Percentiles rank a stretch among this genome's conserved stretches.
Conservation (phyloP, 2,888 invertebrate species). For the Glaucopsyche alexis region DNA sequence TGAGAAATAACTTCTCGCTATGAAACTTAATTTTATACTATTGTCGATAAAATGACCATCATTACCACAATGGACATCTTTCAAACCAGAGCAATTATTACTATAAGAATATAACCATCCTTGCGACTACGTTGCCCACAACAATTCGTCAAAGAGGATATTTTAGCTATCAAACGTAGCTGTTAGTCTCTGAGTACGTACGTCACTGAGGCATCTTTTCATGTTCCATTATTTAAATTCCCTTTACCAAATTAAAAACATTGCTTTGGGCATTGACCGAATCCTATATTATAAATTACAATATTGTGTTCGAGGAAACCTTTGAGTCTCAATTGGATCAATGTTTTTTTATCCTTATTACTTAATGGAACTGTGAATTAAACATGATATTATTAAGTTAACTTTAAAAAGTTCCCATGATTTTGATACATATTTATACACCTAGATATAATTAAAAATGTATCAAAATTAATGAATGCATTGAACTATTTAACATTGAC, state of each 20-base stretch:
- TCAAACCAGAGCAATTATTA: no score
- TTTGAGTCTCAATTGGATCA: background rate
- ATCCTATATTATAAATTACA: background rate
- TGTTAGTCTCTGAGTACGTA: background rate
- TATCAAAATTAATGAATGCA: background rate
- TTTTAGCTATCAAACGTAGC: no score
- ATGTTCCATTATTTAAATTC: conserved; percentile 14
- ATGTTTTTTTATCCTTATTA: background rate
- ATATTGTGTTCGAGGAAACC: background rate
- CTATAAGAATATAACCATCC: no score
- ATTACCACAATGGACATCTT: no score
- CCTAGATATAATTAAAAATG: background rate
- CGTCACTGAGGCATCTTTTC: background rate
- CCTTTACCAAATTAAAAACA: conserved; percentile 24
- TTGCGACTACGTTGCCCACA: no score
- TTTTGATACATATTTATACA: no score
- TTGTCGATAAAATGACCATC: no score
- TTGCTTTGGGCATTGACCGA: conserved; percentile 2
- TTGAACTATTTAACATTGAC: no score
- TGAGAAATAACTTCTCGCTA: no score
- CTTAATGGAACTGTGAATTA: conserved; percentile 10
- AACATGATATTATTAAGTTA: background rate
- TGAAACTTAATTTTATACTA: no score
- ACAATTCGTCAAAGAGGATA: no score
- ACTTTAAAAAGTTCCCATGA: no score